These are phyloP conservation scores for Rhynchomys soricoides DNA, from an alignment of 2,113 vertebrate genomes.

Conservation along the genomic window DNA sequence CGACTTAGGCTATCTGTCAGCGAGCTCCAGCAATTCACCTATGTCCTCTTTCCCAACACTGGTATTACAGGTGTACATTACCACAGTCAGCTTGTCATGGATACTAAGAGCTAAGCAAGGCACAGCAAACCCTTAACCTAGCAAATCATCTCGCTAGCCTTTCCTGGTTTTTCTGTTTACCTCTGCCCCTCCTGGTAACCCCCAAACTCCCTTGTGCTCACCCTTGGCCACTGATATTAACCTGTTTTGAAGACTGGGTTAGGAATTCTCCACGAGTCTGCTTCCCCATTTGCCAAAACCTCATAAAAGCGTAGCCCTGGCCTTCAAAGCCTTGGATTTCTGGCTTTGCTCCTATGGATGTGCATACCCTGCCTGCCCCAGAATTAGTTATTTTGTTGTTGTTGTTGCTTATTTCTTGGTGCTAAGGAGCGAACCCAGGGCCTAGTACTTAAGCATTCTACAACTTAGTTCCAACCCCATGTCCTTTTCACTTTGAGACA, in stretches of 20 bases:
- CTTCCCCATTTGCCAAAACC: not conserved
- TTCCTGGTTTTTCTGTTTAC: not conserved
- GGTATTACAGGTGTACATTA: not conserved
- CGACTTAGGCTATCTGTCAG: not conserved
- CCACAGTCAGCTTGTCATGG: not conserved
- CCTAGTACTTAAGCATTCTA: not conserved
- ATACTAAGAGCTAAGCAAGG: too few relatives aligned
- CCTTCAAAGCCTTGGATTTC: not conserved
- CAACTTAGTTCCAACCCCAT: not conserved
- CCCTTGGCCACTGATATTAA: not conserved
- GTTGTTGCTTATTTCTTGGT: not conserved
- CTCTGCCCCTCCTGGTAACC: not conserved
- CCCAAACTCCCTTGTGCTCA: not conserved
- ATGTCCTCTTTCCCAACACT: too few relatives aligned
- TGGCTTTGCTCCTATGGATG: not conserved
- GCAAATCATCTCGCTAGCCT: too few relatives aligned
- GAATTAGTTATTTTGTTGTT: not conserved
- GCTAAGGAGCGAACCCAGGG: not conserved
- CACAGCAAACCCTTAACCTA: not conserved
- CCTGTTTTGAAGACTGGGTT: not conserved
- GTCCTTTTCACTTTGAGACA: not conserved
- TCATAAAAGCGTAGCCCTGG: not conserved
- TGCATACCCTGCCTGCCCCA: not conserved
- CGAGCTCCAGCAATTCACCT: too few relatives aligned
- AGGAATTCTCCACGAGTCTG: rapidly evolving